A percentile compares a stretch with the other conserved stretches of the same genome.
phyloP scores from a whole-genome alignment of 2,888 invertebrate species.

The Dryadula phaetusa region DNA sequence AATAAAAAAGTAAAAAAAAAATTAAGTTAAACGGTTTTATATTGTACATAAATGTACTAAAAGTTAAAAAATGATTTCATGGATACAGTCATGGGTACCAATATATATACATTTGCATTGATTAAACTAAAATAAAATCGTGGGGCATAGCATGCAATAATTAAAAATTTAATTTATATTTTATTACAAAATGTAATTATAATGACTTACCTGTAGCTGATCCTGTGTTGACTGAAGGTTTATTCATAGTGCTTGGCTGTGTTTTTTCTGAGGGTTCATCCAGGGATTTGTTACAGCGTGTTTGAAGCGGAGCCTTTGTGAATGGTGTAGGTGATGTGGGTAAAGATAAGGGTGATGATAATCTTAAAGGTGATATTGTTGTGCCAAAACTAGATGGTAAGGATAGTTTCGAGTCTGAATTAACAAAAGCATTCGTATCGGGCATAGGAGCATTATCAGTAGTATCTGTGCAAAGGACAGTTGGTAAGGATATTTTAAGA shows the following conservation, averaged over 20 bases:
- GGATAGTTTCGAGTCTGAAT: constrained; percentile 73
- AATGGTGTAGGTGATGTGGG: constrained; percentile 70
- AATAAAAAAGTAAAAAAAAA: constrained; percentile 23
- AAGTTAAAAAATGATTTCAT: too few species aligned
- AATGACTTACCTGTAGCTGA: constrained; percentile 75
- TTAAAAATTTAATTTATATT: constrained; percentile 30
- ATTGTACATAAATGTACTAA: too few species aligned
- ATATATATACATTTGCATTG: too few species aligned
- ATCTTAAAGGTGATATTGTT: constrained; percentile 68
- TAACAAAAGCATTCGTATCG: constrained; percentile 57
- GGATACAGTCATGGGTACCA: too few species aligned
- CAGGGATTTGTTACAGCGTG: constrained; percentile 58
- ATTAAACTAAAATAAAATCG: too few species aligned
- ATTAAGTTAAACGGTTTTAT: too few species aligned
- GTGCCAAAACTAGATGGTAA: constrained; percentile 72
- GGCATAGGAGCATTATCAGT: constrained; percentile 51
- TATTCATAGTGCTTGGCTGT: constrained; percentile 49
- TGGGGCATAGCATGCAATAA: constrained; percentile 28
- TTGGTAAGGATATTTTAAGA: constrained; percentile 68
- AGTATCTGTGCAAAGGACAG: constrained; percentile 67
- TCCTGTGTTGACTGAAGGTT: constrained; percentile 57
- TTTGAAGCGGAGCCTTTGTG: constrained; percentile 59
- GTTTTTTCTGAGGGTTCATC: constrained; percentile 52
- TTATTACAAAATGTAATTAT: not conserved
- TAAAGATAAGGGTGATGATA: constrained; percentile 71